Evolutionary conservation across 2,888 invertebrate species (phyloP).

Genomic region (Baronia brevicornis): DNA sequence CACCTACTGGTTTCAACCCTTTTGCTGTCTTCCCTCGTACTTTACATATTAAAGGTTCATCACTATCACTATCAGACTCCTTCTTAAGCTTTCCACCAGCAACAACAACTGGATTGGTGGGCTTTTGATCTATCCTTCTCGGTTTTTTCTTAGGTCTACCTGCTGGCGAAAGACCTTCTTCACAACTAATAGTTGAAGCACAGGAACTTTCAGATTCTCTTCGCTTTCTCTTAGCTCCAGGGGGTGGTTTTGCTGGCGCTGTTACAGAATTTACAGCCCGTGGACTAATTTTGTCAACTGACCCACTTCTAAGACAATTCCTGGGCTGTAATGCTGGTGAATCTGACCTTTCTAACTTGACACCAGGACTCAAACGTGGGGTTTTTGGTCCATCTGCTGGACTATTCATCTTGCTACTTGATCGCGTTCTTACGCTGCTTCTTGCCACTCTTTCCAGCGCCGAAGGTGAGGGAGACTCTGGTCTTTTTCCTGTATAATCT

Average conservation of each 20-base stretch:
- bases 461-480: constrained; percentile 64
- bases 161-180: constrained; percentile 59
- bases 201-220: constrained; percentile 86
- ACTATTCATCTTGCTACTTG: constrained; percentile 80
- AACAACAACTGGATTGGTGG: constrained; percentile 69
- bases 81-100: constrained; percentile 66
- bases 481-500: constrained; percentile 68
- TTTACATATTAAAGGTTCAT: constrained; percentile 86
- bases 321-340: constrained; percentile 49
- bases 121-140: constrained; percentile 43
- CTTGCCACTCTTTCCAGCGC: constrained; percentile 61
- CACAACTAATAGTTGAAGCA: constrained; percentile 78
- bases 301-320: constrained; percentile 50
- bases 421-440: constrained; percentile 78
- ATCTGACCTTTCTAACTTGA: constrained; percentile 42
- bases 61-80: constrained; percentile 86
- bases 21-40: constrained; percentile 69
- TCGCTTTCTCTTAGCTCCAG: constrained; percentile 80
- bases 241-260: constrained; percentile 30
- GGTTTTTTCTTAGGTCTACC: constrained; percentile 57
- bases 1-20: constrained; percentile 26
- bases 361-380: constrained; percentile 61
- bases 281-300: constrained; percentile 54
- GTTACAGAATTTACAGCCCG: constrained; percentile 23
- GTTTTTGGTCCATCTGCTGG: constrained; percentile 74